Conservation (phyloP, 2,113 vertebrate species). For the Urocitellus parryii region DNA sequence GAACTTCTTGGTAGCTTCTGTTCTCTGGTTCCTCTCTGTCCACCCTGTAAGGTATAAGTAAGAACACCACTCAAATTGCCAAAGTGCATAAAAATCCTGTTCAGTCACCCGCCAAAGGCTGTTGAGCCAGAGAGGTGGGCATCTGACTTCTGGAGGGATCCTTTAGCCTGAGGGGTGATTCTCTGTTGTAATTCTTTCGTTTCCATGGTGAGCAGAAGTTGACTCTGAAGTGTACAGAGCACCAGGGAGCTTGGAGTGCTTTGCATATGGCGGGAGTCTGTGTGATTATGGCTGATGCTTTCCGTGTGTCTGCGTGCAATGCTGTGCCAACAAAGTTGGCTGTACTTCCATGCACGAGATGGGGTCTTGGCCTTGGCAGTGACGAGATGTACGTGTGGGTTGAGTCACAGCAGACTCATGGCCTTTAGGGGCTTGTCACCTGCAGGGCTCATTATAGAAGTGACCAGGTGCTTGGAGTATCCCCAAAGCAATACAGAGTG, state of each 20-base stretch:
- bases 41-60: not conserved
- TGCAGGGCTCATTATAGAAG: conserved; percentile 84
- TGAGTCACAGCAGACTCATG: not conserved
- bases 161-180: not conserved
- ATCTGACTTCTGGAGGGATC: no score
- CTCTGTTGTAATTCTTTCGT: not conserved
- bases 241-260: not conserved
- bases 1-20: not conserved
- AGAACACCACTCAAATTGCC: not conserved
- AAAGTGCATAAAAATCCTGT: not conserved
- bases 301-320: not conserved
- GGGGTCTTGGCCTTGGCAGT: conserved; percentile 23
- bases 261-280: not conserved
- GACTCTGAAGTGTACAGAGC: not conserved
- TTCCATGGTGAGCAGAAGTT: not conserved
- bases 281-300: no score
- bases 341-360: not conserved
- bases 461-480: conserved; percentile 87
- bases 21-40: not conserved
- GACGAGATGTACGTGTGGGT: not conserved
- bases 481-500: conserved; percentile 84
- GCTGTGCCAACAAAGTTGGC: not conserved
- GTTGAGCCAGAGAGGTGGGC: not conserved
- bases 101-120: not conserved
- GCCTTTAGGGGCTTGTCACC: conserved; percentile 56